phyloP scores from a whole-genome alignment of 2,888 invertebrate species.

The Pseudococcus jackbeardsleyi region DNA sequence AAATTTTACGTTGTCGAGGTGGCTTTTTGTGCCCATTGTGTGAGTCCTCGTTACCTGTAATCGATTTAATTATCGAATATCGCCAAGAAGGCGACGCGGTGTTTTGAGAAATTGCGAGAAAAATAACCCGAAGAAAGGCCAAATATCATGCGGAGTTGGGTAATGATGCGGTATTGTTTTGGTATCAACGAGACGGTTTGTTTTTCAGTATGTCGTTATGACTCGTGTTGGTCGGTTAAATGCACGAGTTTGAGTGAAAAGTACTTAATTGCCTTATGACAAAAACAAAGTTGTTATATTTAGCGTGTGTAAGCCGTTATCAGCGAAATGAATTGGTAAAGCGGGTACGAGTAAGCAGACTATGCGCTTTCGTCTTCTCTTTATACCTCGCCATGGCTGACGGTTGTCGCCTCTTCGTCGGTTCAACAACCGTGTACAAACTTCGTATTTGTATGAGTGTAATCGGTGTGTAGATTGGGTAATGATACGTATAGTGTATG shows the following conservation, averaged over 20 bases:
- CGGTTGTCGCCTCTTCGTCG: background rate
- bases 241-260: background rate
- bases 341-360: background rate
- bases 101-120: background rate
- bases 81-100: background rate
- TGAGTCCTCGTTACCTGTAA: background rate
- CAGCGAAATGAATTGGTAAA: background rate
- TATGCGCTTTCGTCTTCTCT: background rate
- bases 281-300: slow-evolving; percentile 42
- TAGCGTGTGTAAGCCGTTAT: background rate
- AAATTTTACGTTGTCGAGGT: background rate
- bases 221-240: background rate
- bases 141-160: background rate
- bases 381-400: background rate
- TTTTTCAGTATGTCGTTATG: background rate
- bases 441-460: background rate
- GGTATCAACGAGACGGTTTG: background rate
- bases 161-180: slow-evolving; percentile 1
- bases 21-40: background rate
- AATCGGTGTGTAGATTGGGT: background rate
- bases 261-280: background rate
- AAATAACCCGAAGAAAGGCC: background rate
- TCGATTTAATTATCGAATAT: slow-evolving; percentile 10
- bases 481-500: background rate
- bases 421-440: slow-evolving; percentile 29